Percentiles rank a stretch among this genome's conserved stretches.
Conservation (phyloP, 2,113 vertebrate genomes). For the Rhombomys opimus region DNA sequence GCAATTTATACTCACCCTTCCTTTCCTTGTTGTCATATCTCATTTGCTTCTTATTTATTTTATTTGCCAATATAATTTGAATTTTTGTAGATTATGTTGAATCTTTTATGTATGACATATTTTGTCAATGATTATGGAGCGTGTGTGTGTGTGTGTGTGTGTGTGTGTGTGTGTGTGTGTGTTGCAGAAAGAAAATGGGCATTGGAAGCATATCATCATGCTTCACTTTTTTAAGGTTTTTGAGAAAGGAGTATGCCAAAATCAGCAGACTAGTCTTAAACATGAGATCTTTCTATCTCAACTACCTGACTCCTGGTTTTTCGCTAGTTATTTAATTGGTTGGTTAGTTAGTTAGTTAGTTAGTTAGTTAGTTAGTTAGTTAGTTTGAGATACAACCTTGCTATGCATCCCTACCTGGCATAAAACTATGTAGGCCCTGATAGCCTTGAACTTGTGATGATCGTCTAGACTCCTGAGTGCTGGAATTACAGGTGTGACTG, state of each 20-base stretch:
- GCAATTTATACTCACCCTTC: not conserved
- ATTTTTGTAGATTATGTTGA: conserved; percentile 6
- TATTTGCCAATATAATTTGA: not conserved
- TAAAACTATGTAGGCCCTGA: not conserved
- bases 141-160: not conserved
- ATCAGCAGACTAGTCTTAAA: not conserved
- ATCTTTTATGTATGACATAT: not conserved
- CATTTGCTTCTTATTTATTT: conserved; percentile 16
- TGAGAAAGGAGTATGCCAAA: not conserved
- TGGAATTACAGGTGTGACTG: not conserved
- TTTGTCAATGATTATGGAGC: not conserved
- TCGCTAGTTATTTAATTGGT: not conserved
- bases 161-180: not conserved
- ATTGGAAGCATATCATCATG: not conserved
- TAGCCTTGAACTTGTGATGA: not conserved
- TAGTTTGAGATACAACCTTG: not conserved
- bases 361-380: not conserved
- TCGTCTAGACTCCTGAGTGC: not conserved
- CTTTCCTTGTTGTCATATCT: conserved; percentile 3
- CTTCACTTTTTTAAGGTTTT: not conserved
- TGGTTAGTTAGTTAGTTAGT: not conserved
- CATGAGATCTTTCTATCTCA: not conserved
- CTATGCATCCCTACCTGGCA: not conserved
- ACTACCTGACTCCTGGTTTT: not conserved
- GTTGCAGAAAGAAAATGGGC: not conserved